These are phyloP conservation scores for Norana najaformis DNA, from an alignment of 2,888 invertebrate species.

Conservation along the genomic window DNA sequence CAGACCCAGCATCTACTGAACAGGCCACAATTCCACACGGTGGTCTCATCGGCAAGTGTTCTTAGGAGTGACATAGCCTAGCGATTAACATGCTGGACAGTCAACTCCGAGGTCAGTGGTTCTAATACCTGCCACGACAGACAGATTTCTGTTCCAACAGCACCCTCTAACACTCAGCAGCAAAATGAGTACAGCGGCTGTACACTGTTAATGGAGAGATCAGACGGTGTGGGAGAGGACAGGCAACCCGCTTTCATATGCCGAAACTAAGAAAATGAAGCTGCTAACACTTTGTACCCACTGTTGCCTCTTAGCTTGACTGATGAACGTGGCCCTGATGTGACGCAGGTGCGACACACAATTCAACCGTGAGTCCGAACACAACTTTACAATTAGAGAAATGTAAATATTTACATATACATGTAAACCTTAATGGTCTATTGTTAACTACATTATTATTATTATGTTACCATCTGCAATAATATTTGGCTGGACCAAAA, in stretches of 20 bases:
- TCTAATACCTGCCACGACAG: neutral
- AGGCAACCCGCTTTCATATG: neutral
- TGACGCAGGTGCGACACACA: too few species aligned
- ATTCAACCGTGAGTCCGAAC: neutral
- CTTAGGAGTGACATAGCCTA: neutral
- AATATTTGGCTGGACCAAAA: neutral
- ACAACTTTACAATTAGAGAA: neutral
- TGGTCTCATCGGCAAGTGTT: too few species aligned
- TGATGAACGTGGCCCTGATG: too few species aligned
- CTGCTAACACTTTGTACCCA: too few species aligned
- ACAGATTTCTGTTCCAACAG: neutral
- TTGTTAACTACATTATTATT: neutral
- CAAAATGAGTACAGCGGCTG: constrained; percentile 5
- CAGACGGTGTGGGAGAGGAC: neutral
- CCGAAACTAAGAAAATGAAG: neutral
- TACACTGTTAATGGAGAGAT: neutral
- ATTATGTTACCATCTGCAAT: neutral
- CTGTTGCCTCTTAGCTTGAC: too few species aligned
- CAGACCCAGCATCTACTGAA: neutral
- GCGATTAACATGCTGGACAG: neutral
- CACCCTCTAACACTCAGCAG: neutral
- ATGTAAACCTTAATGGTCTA: neutral
- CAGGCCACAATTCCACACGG: too few species aligned
- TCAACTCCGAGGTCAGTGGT: neutral
- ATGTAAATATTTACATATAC: neutral